Evolutionary conservation across 1,140 invertebrate genomes (phyloP).

Genomic region (Drosophila nikananu): DNA sequence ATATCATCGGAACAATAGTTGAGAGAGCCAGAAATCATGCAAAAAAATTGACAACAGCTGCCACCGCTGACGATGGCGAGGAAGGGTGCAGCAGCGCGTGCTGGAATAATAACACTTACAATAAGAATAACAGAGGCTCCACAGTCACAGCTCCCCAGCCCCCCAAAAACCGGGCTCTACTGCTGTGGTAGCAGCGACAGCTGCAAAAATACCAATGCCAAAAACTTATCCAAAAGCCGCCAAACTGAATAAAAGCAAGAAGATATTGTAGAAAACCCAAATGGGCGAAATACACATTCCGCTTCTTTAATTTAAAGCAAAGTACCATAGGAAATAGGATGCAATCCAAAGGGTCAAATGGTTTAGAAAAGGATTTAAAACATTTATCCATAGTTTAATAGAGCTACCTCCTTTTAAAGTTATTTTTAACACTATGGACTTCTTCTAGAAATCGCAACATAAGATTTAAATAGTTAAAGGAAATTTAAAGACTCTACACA

Average conservation of each 20-base stretch:
- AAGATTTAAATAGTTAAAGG: too few relatives aligned
- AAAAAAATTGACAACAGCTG: constrained; percentile 37
- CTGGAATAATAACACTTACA: constrained; percentile 56
- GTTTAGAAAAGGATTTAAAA: not conserved
- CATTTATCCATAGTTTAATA: not conserved
- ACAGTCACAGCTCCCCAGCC: constrained; percentile 3
- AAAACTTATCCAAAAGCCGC: constrained; percentile 52
- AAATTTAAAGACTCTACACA: too few relatives aligned
- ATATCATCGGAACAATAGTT: constrained; percentile 11
- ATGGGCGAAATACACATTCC: constrained; percentile 21
- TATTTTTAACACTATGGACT: not conserved
- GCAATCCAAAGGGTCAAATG: not conserved
- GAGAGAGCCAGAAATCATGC: constrained; percentile 17
- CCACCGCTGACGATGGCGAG: not conserved
- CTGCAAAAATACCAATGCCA: constrained; percentile 55
- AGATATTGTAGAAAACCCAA: constrained; percentile 18
- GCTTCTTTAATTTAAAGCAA: constrained; percentile 14
- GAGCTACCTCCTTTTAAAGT: too few relatives aligned
- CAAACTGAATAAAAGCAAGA: constrained; percentile 42
- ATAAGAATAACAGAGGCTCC: constrained; percentile 38
- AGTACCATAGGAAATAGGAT: not conserved
- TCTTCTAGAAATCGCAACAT: too few relatives aligned
- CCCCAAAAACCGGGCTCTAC: not conserved
- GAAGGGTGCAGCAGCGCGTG: constrained; percentile 25
- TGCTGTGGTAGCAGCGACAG: constrained; percentile 31